phyloP scores from a whole-genome alignment of 2,888 invertebrate species.

The Saturnia japonica region DNA sequence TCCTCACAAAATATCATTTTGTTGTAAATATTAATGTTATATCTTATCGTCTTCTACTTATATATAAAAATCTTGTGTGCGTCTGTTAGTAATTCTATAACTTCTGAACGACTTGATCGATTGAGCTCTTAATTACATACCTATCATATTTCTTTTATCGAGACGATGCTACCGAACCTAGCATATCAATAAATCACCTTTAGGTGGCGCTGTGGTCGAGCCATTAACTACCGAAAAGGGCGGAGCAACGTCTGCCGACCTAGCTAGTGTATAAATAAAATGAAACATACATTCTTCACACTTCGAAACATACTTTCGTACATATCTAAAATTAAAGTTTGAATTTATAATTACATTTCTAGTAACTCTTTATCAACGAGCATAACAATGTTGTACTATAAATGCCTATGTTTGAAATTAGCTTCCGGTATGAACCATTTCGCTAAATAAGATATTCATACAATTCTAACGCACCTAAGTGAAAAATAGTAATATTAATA shows the following conservation, averaged over 20 bases:
- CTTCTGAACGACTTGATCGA: no score
- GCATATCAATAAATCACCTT: no score
- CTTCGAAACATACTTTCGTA: not conserved
- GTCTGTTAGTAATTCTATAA: no score
- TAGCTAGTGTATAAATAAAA: not conserved
- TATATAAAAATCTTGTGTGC: no score
- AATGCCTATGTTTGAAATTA: not conserved
- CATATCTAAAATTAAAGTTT: not conserved
- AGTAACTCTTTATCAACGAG: not conserved
- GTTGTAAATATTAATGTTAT: not conserved
- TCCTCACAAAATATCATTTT: not conserved
- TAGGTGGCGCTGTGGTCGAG: no score
- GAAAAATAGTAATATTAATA: not conserved
- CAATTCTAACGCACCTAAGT: not conserved
- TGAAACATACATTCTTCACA: no score
- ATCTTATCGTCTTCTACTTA: no score
- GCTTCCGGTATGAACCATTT: not conserved
- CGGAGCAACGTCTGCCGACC: no score
- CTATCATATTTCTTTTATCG: no score
- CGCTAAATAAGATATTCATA: not conserved
- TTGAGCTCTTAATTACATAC: no score
- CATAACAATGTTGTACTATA: not conserved
- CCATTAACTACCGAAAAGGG: no score
- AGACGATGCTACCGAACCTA: no score
- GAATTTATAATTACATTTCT: not conserved